Evolutionary conservation across 2,888 invertebrate genomes (phyloP), one percentile per base, ranked within the genome.

Genomic region (Tridacna crocea): DNA sequence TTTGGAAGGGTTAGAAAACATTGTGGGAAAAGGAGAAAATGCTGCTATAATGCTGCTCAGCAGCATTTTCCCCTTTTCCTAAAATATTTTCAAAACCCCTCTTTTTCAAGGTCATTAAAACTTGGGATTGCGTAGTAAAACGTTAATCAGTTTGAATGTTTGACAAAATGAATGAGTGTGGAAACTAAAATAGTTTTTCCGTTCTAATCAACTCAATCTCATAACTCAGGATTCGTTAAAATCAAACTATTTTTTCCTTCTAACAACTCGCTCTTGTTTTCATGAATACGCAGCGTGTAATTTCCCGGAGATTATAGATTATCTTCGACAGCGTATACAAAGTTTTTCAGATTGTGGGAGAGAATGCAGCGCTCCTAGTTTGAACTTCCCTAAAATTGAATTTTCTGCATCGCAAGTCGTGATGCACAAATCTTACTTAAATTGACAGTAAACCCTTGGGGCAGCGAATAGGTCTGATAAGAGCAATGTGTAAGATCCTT

Each of bases 321-420:
- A 70, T 70, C 70, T 51, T 48, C 26, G 24, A 19, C 70, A 26
- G 48, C 51, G 70, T 70, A 70, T 70, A 70, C 70, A 70, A 48
- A 36, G 22, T 51, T 70, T 48, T 51, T 70, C 70, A 24, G 15
- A 51, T 70, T 51, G n/a, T 51, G 8, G n/a, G 22, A 51, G 61
- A 46, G 36, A 74, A 74, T 47, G 47, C 46, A 61, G 24, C 74
- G 46, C 78, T 75, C 72, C n/a, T 36, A 82, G 72, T 82, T 75
- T 61, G 75, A 78, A 72, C 75, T 66, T 48, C 61, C 24, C 48
- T 61, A 60, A 79, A 82, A 82, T 79, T 75, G 72, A 79, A 78
- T 75, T 73, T 79, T 75, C 66, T 48, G 61, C 51, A 63, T 81
- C 76, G 77, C 11, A 19, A 55, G 72, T 26, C 60, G 60, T 60